Evolutionary conservation across 1,140 invertebrate species (phyloP), one percentile per base, ranked within the genome.

Genomic region (Bombus terrestris): DNA sequence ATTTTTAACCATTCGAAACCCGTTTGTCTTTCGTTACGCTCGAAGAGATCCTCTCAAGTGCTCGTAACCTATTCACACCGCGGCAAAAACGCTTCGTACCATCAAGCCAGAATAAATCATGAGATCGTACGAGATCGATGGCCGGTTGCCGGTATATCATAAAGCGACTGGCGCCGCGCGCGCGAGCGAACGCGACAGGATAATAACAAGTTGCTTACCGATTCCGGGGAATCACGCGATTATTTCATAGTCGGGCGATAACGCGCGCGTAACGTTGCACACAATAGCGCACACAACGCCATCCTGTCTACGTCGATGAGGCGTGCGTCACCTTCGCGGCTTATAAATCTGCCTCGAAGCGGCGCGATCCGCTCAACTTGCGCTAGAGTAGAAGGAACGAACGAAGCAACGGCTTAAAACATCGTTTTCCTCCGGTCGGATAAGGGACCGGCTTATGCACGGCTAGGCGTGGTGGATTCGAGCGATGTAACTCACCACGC

Each of bases 341-440:
- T 84, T 62, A 59, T 72, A 83, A 88, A 83, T 79, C 43, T 66
- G 57, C 57, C 47, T 64, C 10, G 41, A 47, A 66, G 57, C 62
- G 72, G 39, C 32, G 59, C 57, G 74, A 88, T 84, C 75, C 71
- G 86, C 86, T 82, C 75, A 69, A 39, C 35, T 37, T 37, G 75
- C 32, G 35, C 78, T 41, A 32, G 13, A n/a, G n/a, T 6, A 5
- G 25, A 62, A 59, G 6, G 32, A 79, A 41, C 41, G 78, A 37
- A 22, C 78, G 43, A 53, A 18, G 35, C 35, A 35, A 39, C 43
- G 68, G 37, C 72, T 76, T 71, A 88, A 85, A 88, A 69, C 79
- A 81, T 88, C 78, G 81, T 88, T 88, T 88, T 81, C 80, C 81
- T 88, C 81, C n/a, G 57, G 62, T 62, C 35, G 87, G 76, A 83